Percentiles rank a stretch among this genome's conserved stretches.
Evolutionary conservation across 2,888 invertebrate species (phyloP).

Genomic region (Orchestes rusci): DNA sequence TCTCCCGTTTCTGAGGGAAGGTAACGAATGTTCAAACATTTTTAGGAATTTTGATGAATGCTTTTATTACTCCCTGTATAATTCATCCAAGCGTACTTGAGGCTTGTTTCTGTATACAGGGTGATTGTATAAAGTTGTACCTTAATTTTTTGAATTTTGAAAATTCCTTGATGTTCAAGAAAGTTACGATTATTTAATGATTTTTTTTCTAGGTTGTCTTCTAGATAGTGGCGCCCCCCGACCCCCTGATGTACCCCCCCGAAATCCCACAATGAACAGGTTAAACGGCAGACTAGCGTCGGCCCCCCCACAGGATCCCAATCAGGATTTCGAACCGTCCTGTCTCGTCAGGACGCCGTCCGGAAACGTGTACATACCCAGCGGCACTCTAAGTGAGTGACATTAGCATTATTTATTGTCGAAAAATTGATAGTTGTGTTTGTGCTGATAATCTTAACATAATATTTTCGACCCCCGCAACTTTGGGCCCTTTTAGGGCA

Average conservation of each 20-base stretch:
- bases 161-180: no score
- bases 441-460: slow-evolving; percentile 6
- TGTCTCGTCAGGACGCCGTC: slow-evolving; percentile 87
- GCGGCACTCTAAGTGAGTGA: slow-evolving; percentile 59
- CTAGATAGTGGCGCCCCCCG: slow-evolving; percentile 70
- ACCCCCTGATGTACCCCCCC: slow-evolving; percentile 83
- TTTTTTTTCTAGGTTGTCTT: slow-evolving; percentile 66
- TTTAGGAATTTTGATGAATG: no score
- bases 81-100: no score
- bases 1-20: no score
- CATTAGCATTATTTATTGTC: background rate
- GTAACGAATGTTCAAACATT: no score
- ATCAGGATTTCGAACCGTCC: slow-evolving; percentile 76
- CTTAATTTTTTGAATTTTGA: no score
- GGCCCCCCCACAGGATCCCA: slow-evolving; percentile 64
- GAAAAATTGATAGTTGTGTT: background rate
- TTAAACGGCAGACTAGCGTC: slow-evolving; percentile 82
- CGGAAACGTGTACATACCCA: slow-evolving; percentile 90
- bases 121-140: no score
- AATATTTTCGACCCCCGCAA: slow-evolving; percentile 19
- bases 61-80: no score
- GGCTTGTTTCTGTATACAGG: no score
- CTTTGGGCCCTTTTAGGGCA: slow-evolving; percentile 12
- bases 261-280: slow-evolving; percentile 86
- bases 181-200: no score